These are phyloP conservation scores for Cettia cetti DNA, from an alignment of 2,113 vertebrate species.

Conservation along the genomic window DNA sequence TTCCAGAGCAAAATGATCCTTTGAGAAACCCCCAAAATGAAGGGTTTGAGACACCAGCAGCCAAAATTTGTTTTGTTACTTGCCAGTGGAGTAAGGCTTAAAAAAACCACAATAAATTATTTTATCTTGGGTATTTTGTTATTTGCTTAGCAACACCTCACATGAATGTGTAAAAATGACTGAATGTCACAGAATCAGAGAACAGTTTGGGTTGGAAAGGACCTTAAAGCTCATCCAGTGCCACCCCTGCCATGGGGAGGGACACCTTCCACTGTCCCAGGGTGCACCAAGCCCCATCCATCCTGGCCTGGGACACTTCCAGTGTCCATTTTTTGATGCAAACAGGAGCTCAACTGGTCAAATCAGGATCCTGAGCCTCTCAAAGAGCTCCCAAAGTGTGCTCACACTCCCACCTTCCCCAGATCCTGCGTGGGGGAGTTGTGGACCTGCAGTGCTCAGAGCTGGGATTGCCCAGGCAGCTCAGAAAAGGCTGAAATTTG, in stretches of 20 bases:
- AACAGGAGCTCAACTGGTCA: neutral
- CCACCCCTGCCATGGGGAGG: neutral
- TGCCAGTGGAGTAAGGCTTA: neutral
- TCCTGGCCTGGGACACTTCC: accelerated
- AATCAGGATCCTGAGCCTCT: neutral
- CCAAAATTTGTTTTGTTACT: neutral
- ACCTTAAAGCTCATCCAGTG: neutral
- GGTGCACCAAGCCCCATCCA: accelerated
- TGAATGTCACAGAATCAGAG: neutral
- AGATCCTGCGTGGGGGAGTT: accelerated
- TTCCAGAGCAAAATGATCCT: neutral
- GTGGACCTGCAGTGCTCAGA: neutral
- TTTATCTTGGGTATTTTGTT: neutral
- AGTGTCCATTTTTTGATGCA: neutral
- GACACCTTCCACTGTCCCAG: neutral
- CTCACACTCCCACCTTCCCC: neutral
- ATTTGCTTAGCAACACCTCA: neutral
- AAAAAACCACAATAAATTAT: accelerated
- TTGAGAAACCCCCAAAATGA: neutral
- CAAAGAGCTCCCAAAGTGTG: neutral
- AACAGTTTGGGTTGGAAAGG: neutral
- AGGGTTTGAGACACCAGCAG: neutral
- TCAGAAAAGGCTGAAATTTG: neutral
- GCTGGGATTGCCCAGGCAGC: neutral
- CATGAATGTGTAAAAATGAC: neutral